Base-by-base conservation (phyloP, 2,797 vertebrate genomes). In the Zenarchopterus dispar region DNA sequence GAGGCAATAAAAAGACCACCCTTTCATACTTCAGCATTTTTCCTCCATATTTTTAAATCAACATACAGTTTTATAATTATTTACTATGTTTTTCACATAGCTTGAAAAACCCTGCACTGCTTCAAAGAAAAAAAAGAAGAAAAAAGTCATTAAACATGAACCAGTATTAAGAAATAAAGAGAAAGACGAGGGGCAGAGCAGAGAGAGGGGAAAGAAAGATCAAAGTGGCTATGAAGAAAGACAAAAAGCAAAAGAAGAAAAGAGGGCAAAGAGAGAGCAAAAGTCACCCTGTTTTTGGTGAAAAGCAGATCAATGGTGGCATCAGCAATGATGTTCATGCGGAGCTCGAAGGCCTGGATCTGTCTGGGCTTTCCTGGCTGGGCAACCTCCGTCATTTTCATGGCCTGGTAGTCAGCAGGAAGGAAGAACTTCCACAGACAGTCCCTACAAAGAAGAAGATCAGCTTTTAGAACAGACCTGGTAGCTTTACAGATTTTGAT, bases 241-340 rank as follows among this genome's bases (percentile, higher is more conserved):
- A 23, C 18, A 5, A 0, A 23, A 3, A 31, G 11, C n/a, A 16
- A 8, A 1, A 3, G 22, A 39, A 41, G 53, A 23, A 57, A 47
- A 56, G 2, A n/a, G 42, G 43, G 16, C 3, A 9, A 26, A 58
- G 9, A 7, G 43, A 67, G 8, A 31, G 28, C 0, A 23, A 39
- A 18, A 73, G 42, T 75, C 94, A 99, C 98, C 95, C 97, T 95
- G 55, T 99, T 99, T 91, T 99, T 99, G 81, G 97, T 99, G 75
- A 99, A 99, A 26, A 99, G 97, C 75, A 99, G 92, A 85, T 99
- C 98, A 73, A 99, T 98, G 64, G 97, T 99, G 71, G 98, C 97
- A 70, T 99, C 97, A 73, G 96, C 96, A 73, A 99, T 99, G 87
- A 99, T 99, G 93, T 99, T 99, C 97, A 99, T 99, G 65, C 98